Evolutionary conservation across 2,113 vertebrate species (phyloP).

Genomic region (Dicaeum eximium): DNA sequence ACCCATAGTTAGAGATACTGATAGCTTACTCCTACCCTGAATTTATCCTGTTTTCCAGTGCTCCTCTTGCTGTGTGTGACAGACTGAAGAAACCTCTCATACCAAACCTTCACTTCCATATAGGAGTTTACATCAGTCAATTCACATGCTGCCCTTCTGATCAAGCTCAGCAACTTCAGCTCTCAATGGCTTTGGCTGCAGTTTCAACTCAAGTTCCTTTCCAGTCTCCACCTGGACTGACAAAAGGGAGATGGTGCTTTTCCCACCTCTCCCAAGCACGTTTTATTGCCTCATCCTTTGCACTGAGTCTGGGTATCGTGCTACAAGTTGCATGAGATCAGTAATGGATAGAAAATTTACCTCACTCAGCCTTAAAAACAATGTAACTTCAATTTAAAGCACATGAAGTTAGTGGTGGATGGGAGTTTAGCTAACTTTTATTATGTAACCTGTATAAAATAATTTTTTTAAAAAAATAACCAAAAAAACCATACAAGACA

Average conservation of each 20-base stretch:
- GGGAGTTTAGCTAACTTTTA: background rate
- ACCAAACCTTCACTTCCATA: background rate
- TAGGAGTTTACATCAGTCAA: background rate
- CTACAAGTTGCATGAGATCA: background rate
- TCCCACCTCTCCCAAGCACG: background rate
- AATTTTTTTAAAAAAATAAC: background rate
- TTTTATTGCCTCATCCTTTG: background rate
- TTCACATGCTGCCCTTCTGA: background rate
- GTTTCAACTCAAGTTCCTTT: background rate
- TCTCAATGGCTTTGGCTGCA: background rate
- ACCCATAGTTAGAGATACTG: background rate
- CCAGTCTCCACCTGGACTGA: background rate
- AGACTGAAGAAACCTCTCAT: background rate
- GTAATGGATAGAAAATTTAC: background rate
- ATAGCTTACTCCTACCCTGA: background rate
- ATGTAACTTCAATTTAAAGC: background rate
- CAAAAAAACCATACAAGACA: background rate
- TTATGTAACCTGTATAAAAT: background rate
- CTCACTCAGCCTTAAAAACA: background rate
- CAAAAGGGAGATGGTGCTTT: background rate
- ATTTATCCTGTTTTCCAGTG: background rate
- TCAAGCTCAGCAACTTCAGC: background rate
- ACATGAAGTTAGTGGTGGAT: background rate
- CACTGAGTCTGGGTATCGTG: background rate
- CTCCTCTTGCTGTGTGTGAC: background rate